Evolutionary conservation across 2,113 vertebrate species (phyloP), one percentile per base, ranked within the genome.

Genomic region (Baryphthengus martii): DNA sequence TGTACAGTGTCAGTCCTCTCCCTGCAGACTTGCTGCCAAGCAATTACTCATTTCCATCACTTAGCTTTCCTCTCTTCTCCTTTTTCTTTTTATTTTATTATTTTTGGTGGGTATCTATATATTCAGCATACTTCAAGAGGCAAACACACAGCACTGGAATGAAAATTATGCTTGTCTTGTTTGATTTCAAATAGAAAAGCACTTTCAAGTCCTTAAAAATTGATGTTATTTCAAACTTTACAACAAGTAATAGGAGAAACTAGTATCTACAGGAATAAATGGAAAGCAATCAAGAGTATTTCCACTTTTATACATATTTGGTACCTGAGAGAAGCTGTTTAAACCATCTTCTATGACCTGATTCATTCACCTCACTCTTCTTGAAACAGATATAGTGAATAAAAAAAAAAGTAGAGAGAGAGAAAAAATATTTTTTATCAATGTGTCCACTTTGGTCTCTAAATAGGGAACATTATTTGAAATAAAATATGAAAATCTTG

Each of bases 11-110:
- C 96, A 98, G 96, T 63, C 96, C 82, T 94, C 86, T 98, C 97
- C 96, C 95, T 73, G 88, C 83, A 97, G 96, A 98, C 96, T 95
- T 76, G 10, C 95, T 97, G 93, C 94, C 96, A 98, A 97, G 97
- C 92, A 98, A 97, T 98, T 98, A 98, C 91, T 98, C 95, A 97
- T 98, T 98, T 97, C 96, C 94, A 97, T 97, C 97, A 96, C 88
- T 98, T 96, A 97, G 94, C 55, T 95, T 93, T 94, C 83, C 56
- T 80, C 31, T 16, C 13, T 24, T 23, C 6, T 3, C 4, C 8
- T 49, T 70, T 73, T 66, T 40, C 19, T 95, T 88, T 97, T 92
- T 89, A 95, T 97, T 97, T 97, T 96, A 89, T 97, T 95, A 85
- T 97, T 96, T 96, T 97, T 75, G 44, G 47, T 96, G 80, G 58